Conservation (phyloP, 2,888 invertebrate species). For the Orthonevra nobilis region DNA sequence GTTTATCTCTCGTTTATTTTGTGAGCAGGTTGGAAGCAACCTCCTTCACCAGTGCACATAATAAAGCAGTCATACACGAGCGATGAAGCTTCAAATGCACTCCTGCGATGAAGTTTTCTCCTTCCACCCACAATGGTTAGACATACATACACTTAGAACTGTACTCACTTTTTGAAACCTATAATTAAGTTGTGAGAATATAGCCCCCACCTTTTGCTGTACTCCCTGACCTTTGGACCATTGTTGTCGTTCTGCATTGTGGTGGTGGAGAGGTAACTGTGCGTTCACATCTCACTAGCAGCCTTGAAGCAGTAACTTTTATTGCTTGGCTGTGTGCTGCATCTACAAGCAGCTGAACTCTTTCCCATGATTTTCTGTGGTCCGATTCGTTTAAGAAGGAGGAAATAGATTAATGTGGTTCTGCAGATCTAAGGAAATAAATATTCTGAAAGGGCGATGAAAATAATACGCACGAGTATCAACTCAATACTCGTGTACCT, state of each 20-base stretch:
- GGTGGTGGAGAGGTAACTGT: slow-evolving; percentile 9
- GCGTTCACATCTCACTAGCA: not conserved
- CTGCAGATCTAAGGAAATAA: slow-evolving; percentile 29
- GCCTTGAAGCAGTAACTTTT: slow-evolving; percentile 32
- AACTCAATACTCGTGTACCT: slow-evolving; percentile 15
- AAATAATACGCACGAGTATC: slow-evolving; percentile 41
- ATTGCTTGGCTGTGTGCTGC: slow-evolving; percentile 39
- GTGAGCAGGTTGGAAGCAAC: not conserved
- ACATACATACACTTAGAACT: not conserved
- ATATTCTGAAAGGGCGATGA: slow-evolving; percentile 42
- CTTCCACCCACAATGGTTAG: not conserved
- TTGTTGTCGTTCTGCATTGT: slow-evolving; percentile 8
- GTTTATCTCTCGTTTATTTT: slow-evolving; percentile 60
- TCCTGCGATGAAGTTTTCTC: slow-evolving; percentile 61
- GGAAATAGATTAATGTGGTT: slow-evolving; percentile 3
- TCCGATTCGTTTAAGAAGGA: not conserved
- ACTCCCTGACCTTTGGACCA: not conserved
- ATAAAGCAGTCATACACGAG: slow-evolving; percentile 68
- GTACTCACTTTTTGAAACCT: slow-evolving; percentile 36
- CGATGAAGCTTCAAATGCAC: slow-evolving; percentile 65
- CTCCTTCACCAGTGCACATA: slow-evolving; percentile 44
- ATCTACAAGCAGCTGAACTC: slow-evolving; percentile 44
- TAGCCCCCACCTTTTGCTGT: slow-evolving; percentile 10
- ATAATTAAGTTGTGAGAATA: slow-evolving; percentile 63
- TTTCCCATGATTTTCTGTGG: no score